Base-by-base conservation (phyloP, 1,140 invertebrate species). In the Arion vulgaris region DNA sequence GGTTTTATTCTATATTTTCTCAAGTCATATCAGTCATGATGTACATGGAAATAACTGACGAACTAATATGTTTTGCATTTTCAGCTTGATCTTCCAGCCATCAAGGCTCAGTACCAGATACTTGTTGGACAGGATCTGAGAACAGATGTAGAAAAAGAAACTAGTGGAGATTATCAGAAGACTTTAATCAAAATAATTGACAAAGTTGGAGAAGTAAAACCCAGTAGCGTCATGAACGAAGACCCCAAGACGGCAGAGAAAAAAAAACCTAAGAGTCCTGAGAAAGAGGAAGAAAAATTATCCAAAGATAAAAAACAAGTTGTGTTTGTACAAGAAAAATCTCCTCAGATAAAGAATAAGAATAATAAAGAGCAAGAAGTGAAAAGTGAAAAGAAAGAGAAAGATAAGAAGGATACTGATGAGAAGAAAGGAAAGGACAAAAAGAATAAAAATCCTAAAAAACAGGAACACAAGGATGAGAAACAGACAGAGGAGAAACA, bases 31-130 rank as follows among this genome's bases (percentile, higher is more conserved):
- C n/a, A n/a, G n/a, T n/a, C n/a, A n/a, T n/a, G n/a, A n/a, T n/a
- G n/a, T n/a, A n/a, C n/a, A n/a, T n/a, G n/a, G n/a, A n/a, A n/a
- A n/a, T n/a, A n/a, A n/a, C n/a, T n/a, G n/a, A n/a, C n/a, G n/a
- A n/a, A n/a, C n/a, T n/a, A n/a, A n/a, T n/a, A n/a, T n/a, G 19
- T 53, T 81, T 49, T 19, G 23, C 62, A 53, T 80, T 86, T 85
- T 28, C 83, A 92, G 91, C 86, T 88, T 84, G 92, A 92, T 83
- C 81, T 93, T 36, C 87, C 82, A 4, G 83, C 89, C 32, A 91
- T 93, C 57, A 90, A 91, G 82, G 82, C 73, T 15, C 86, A 88
- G 69, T 93, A 88, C 82, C 72, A 87, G 77, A 69, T 88, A 76
- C 81, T 86, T 13, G 88, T 88, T 85, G 85, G 85, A 19, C 88